These are phyloP conservation scores for Myotis yumanensis DNA, from an alignment of 2,113 vertebrate genomes.

Conservation along the genomic window DNA sequence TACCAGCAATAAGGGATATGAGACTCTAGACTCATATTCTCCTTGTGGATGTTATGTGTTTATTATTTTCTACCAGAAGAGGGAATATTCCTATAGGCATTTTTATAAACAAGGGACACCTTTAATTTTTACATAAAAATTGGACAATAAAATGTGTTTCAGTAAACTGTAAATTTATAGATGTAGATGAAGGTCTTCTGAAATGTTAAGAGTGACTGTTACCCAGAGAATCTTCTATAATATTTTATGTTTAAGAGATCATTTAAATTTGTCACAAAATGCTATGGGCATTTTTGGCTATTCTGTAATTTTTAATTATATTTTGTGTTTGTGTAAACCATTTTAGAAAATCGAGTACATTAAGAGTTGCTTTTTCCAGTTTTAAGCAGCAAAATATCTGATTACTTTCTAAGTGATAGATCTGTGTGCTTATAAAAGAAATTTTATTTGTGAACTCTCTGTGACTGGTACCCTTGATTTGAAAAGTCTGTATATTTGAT, in stretches of 20 bases:
- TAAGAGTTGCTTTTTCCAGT: slow-evolving; percentile 15
- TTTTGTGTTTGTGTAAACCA: not conserved
- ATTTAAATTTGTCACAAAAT: slow-evolving; percentile 22
- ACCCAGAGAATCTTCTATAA: not conserved
- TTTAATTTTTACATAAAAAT: slow-evolving; percentile 45
- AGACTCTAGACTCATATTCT: not conserved
- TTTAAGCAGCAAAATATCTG: slow-evolving; percentile 31
- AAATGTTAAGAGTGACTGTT: not conserved
- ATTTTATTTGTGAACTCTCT: slow-evolving; percentile 1
- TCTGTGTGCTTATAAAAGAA: not conserved
- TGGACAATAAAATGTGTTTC: slow-evolving; percentile 27
- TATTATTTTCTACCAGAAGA: slow-evolving; percentile 46
- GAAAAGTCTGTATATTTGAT: not conserved
- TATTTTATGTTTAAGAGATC: not conserved
- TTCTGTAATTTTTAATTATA: not conserved
- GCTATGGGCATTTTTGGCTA: not conserved
- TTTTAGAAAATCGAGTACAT: not conserved
- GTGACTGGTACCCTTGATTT: not conserved
- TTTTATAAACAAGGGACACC: not conserved
- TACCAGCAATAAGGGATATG: too few relatives aligned
- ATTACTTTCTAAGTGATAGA: not conserved
- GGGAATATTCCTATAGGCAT: slow-evolving; percentile 30
- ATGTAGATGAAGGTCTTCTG: not conserved
- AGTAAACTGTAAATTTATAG: slow-evolving; percentile 20
- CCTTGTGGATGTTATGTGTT: not conserved